Base-by-base conservation (phyloP, 2,888 invertebrate genomes). In the Noctua comes region DNA sequence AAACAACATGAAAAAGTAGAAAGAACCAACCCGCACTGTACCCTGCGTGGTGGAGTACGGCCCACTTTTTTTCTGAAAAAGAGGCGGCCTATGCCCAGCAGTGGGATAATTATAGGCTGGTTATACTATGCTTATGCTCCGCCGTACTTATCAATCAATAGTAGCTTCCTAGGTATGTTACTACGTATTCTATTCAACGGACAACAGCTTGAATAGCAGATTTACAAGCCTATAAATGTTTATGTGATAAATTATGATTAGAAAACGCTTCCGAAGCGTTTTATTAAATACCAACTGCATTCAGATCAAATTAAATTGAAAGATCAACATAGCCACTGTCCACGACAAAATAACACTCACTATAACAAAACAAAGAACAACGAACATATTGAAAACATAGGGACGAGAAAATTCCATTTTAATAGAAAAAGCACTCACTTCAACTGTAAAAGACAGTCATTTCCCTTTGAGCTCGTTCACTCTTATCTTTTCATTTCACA, bases 401-500 rank as follows among this genome's bases (percentile, higher is more conserved):
- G 0, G 51, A 62, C 59, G n/a, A 21, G 36, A 51, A 77, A 64
- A 77, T 57, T 68, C 57, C 5, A 31, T 54, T 86, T 48, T 40
- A 73, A 66, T 68, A 78, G 57, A 46, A 75, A 83, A 73, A 40
- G 68, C 59, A 54, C 46, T 43, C 43, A 54, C 16, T 51, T 40
- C 2, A 21, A 40, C 65, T 59, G 54, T 36, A 69, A 78, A 78
- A 74, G 68, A n/a, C 77, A 74, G 27, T 18, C 36, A 83, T 54
- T 84, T 82, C 64, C 83, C 68, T 86, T 84, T 86, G 71, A 71
- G 68, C 64, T 51, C 24, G 27, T 62, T 66, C 48, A 7, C 62
- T 66, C 5, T 51, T 85, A 65, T 51, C 40, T 84, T 84, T 82
- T 64, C 54, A 69, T 85, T 85, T 62, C 40, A 66, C 72, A 62